Percentiles rank a stretch among this genome's conserved stretches.
Conservation (phyloP, 1,140 invertebrate species). For the Thaumetopoea pityocampa region DNA sequence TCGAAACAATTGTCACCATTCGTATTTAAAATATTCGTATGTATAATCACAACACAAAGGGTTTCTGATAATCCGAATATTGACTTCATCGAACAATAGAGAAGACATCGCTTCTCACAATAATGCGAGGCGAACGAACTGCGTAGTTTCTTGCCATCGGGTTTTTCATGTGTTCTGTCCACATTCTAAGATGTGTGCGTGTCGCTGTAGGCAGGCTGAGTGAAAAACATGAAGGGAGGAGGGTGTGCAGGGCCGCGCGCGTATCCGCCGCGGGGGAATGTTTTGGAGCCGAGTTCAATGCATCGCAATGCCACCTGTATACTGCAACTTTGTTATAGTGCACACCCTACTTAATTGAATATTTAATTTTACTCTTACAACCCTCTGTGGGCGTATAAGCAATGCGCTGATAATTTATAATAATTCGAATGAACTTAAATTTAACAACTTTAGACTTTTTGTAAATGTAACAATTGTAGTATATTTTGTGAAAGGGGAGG, state of each 20-base stretch:
- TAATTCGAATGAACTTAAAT: no score
- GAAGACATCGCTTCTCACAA: constrained; percentile 27
- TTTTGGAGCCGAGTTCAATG: constrained; percentile 53
- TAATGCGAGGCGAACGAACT: constrained; percentile 38
- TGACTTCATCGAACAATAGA: constrained; percentile 3
- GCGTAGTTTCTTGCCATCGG: constrained; percentile 38
- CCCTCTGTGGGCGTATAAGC: background rate
- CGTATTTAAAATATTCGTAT: no score
- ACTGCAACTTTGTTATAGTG: constrained; percentile 13
- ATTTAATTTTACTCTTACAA: background rate
- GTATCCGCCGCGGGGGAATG: constrained; percentile 29
- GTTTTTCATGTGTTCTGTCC: constrained; percentile 35
- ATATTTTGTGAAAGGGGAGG: no score
- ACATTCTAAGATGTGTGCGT: constrained; percentile 25
- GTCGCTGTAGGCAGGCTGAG: constrained; percentile 22
- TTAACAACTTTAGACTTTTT: no score
- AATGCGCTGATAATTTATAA: no score
- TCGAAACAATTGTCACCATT: no score
- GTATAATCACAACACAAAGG: background rate
- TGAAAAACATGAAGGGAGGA: constrained; percentile 38
- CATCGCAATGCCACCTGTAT: constrained; percentile 52
- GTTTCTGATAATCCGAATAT: constrained; percentile 13
- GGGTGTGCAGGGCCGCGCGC: constrained; percentile 21
- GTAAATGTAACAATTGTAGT: no score
- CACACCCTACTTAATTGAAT: no score